Conservation (phyloP, 2,797 vertebrate species). For the Philypnodon macrostomus region DNA sequence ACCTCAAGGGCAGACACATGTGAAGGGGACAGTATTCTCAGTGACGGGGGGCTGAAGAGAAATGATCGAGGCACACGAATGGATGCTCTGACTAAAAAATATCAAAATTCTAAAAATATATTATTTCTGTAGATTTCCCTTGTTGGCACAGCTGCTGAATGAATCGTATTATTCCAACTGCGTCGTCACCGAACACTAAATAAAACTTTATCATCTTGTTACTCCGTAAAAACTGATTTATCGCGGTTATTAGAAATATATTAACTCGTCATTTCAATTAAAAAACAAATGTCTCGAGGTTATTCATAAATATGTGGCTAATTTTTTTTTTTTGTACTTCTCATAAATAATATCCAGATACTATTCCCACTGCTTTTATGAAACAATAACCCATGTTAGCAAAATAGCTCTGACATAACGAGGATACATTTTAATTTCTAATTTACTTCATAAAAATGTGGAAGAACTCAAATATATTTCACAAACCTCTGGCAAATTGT, state of each 20-base stretch:
- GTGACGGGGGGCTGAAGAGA: slow-evolving; percentile 58
- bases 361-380: slow-evolving; percentile 80
- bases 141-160: slow-evolving; percentile 68
- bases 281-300: slow-evolving; percentile 84
- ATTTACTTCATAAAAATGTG: slow-evolving; percentile 80
- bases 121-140: slow-evolving; percentile 76
- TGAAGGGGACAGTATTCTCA: too few relatives aligned
- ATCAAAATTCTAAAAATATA: slow-evolving; percentile 84
- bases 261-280: slow-evolving; percentile 83
- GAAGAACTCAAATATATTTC: slow-evolving; percentile 79
- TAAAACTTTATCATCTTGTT: slow-evolving; percentile 80
- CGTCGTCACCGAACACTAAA: slow-evolving; percentile 80
- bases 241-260: slow-evolving; percentile 86
- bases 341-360: slow-evolving; percentile 88
- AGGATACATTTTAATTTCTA: slow-evolving; percentile 76
- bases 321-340: slow-evolving; percentile 72
- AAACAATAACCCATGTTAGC: slow-evolving; percentile 87
- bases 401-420: slow-evolving; percentile 85
- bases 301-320: slow-evolving; percentile 85
- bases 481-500: too few relatives aligned
- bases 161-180: slow-evolving; percentile 3
- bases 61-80: slow-evolving; percentile 80
- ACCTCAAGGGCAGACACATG: too few relatives aligned
- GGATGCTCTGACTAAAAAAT: slow-evolving; percentile 82
- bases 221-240: slow-evolving; percentile 82